A percentile compares a stretch with the other conserved stretches of the same genome.
Evolutionary conservation across 2,113 vertebrate genomes (phyloP).

Genomic region (Panthera leo): DNA sequence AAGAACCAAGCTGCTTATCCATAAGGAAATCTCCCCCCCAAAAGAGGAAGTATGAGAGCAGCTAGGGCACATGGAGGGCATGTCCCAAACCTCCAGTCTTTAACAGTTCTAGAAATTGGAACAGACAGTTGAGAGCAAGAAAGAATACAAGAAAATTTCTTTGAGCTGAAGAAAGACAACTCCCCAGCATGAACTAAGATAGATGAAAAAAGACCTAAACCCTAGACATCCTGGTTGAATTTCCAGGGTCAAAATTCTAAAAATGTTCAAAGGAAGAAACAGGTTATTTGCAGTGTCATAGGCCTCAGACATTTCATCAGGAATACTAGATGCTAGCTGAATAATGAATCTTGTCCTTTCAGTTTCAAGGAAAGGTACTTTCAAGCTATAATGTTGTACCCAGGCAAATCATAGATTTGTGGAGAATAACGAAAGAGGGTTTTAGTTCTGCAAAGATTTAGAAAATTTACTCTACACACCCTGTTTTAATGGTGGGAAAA

Average conservation of each 20-base stretch:
- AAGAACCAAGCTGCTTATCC: not conserved
- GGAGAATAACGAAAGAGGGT: not conserved
- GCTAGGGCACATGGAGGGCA: not conserved
- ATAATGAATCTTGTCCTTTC: not conserved
- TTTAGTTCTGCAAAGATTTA: not conserved
- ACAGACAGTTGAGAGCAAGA: not conserved
- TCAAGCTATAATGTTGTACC: not conserved
- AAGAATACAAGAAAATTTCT: not conserved
- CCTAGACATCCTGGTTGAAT: not conserved
- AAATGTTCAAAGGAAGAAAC: not conserved
- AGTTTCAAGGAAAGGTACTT: constrained; percentile 30
- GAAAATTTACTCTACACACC: not conserved
- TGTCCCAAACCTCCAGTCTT: not conserved
- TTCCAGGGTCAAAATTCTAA: not conserved
- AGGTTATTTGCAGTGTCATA: not conserved
- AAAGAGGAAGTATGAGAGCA: not conserved
- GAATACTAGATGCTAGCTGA: not conserved
- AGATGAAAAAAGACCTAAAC: not conserved
- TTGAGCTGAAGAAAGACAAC: not conserved
- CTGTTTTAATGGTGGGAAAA: not conserved
- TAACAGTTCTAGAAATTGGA: not conserved
- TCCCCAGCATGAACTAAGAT: not conserved
- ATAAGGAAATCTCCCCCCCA: not conserved
- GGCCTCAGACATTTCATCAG: not conserved
- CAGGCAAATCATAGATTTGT: not conserved